Evolutionary conservation across 2,888 invertebrate species (phyloP).

Genomic region (Platynereis dumerilii): DNA sequence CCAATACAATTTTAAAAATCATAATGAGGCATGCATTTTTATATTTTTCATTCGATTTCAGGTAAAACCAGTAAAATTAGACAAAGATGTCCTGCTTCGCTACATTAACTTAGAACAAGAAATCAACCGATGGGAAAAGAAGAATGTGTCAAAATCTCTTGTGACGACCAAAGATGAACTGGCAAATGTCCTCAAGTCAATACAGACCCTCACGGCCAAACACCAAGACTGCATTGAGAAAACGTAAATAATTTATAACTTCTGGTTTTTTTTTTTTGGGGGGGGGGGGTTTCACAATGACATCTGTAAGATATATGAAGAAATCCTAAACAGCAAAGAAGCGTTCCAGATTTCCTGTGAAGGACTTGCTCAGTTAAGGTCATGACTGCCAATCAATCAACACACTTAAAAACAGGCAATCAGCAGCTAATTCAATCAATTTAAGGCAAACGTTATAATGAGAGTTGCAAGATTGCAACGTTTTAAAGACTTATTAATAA

Average conservation of each 20-base stretch:
- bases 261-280: too few relatives aligned
- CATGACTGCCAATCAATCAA: background rate
- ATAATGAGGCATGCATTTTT: too few relatives aligned
- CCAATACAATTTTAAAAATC: too few relatives aligned
- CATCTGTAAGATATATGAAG: too few relatives aligned
- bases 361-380: too few relatives aligned
- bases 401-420: background rate
- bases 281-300: too few relatives aligned
- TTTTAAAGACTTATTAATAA: too few relatives aligned
- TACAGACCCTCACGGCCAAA: conserved; percentile 55
- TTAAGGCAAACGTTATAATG: too few relatives aligned
- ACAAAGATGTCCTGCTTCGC: conserved; percentile 48
- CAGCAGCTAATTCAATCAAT: background rate
- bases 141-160: conserved; percentile 59
- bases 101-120: conserved; percentile 63
- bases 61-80: conserved; percentile 10
- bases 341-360: too few relatives aligned
- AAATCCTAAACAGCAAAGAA: too few relatives aligned
- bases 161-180: conserved; percentile 57
- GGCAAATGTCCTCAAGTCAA: conserved; percentile 52
- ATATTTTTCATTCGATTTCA: too few relatives aligned
- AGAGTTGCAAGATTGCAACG: too few relatives aligned
- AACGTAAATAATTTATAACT: background rate
- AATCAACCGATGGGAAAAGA: conserved; percentile 55
- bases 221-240: conserved; percentile 44